Conservation (phyloP, 2,797 vertebrate genomes). For the Capromys pilorides region DNA sequence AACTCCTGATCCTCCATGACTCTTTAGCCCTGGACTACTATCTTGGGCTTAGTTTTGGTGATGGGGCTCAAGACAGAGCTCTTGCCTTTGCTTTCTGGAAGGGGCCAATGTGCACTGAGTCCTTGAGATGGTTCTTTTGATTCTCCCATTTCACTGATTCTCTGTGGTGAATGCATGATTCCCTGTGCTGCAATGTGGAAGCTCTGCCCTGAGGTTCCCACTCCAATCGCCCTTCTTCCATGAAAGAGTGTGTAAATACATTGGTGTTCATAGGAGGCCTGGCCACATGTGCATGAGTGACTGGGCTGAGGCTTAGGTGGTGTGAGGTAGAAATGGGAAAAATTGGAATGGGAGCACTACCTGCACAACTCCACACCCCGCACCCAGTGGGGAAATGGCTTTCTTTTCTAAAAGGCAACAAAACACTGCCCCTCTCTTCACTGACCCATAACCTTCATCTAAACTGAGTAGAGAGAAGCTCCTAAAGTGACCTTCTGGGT, state of each 20-base stretch:
- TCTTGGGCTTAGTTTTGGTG: conserved; percentile 15
- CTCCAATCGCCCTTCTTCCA: conserved; percentile 26
- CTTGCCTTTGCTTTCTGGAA: conserved; percentile 48
- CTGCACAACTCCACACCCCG: neutral
- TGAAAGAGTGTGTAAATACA: conserved; percentile 61
- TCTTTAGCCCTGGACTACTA: neutral
- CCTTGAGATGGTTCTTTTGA: neutral
- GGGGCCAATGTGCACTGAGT: neutral
- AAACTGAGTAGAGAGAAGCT: conserved; percentile 36
- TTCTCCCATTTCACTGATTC: conserved; percentile 49
- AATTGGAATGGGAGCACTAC: neutral
- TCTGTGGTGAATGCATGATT: conserved; percentile 74
- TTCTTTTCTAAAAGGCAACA: conserved; percentile 49
- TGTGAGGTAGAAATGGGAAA: neutral
- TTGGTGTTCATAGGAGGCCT: conserved; percentile 33
- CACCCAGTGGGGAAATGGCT: conserved; percentile 3
- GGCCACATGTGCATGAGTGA: conserved; percentile 28
- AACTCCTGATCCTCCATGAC: neutral
- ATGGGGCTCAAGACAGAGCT: neutral
- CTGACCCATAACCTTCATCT: conserved; percentile 13
- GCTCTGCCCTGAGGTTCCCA: conserved; percentile 15
- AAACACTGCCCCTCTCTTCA: neutral
- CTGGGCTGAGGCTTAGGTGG: conserved; percentile 20
- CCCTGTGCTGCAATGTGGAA: neutral
- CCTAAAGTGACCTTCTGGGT: conserved; percentile 69